Percentiles rank a stretch among this genome's conserved stretches.
phyloP scores from a whole-genome alignment of 2,113 vertebrate species.

The Gavia stellata region DNA sequence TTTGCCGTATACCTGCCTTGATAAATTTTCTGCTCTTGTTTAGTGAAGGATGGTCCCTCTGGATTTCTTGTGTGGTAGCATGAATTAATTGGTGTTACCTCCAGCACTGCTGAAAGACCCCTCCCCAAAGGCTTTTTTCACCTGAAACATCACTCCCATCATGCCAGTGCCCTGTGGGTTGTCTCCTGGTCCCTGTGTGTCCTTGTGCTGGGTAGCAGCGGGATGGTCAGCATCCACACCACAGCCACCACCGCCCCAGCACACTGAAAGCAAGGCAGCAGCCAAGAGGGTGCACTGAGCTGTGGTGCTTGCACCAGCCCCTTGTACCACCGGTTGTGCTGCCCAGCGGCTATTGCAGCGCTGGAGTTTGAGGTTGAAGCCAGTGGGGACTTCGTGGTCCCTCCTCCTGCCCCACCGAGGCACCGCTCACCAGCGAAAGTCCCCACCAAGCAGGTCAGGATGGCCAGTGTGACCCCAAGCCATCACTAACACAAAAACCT shows the following conservation, averaged over 20 bases:
- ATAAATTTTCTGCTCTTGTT: not conserved
- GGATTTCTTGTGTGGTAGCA: not conserved
- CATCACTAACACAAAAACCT: not conserved
- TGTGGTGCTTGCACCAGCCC: not conserved
- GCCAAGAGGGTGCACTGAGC: not conserved
- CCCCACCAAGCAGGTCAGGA: not conserved
- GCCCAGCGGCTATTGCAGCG: not conserved
- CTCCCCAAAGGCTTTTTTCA: not conserved
- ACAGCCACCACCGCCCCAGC: accelerated
- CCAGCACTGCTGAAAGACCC: not conserved
- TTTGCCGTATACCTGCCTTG: not conserved
- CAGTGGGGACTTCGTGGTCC: accelerated
- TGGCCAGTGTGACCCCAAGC: not conserved
- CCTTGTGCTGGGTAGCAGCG: accelerated
- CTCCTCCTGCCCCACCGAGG: not conserved
- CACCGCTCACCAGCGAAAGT: not conserved
- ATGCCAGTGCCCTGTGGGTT: not conserved
- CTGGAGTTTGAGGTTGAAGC: not conserved
- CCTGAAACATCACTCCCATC: not conserved
- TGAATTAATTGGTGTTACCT: not conserved
- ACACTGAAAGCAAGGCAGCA: not conserved
- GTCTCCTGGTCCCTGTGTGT: not conserved
- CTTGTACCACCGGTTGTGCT: not conserved
- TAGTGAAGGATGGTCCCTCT: not conserved
- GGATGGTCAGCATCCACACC: not conserved